A percentile compares a stretch with the other conserved stretches of the same genome.
phyloP scores from a whole-genome alignment of 2,888 invertebrate species.

The Melinaea menophilus region DNA sequence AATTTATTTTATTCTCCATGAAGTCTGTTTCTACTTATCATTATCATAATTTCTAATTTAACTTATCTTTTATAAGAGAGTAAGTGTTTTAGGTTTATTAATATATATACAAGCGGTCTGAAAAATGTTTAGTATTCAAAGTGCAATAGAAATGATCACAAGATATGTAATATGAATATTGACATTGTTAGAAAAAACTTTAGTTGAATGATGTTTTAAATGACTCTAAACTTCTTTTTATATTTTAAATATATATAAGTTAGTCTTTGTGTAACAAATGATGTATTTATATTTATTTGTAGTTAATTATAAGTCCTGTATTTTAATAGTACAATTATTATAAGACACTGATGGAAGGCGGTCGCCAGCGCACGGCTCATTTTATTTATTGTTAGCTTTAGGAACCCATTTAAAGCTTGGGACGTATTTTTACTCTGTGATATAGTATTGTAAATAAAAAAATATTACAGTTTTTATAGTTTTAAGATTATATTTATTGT shows the following conservation, averaged over 20 bases:
- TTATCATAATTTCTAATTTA: too few relatives aligned
- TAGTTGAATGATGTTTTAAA: background rate
- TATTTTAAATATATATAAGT: background rate
- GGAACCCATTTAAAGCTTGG: slow-evolving; percentile 45
- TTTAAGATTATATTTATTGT: slow-evolving; percentile 23
- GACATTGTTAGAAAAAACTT: background rate
- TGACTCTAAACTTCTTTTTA: background rate
- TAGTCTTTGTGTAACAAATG: background rate
- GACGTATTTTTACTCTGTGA: slow-evolving; percentile 74
- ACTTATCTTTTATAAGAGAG: too few relatives aligned
- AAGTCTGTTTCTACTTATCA: too few relatives aligned
- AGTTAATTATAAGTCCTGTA: background rate
- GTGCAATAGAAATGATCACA: slow-evolving; percentile 3
- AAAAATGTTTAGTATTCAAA: too few relatives aligned
- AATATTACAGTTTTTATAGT: slow-evolving; percentile 39
- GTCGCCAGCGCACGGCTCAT: slow-evolving; percentile 14
- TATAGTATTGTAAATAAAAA: slow-evolving; percentile 58
- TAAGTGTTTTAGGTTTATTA: too few relatives aligned
- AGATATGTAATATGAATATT: background rate
- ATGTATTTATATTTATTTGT: background rate
- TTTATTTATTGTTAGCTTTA: slow-evolving; percentile 37
- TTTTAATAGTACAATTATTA: slow-evolving; percentile 6
- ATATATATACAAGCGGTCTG: too few relatives aligned
- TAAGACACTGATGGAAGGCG: background rate
- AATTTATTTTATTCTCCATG: slow-evolving; percentile 4